Conservation (phyloP, 1,140 invertebrate genomes). For the Stegodyphus dumicola region DNA sequence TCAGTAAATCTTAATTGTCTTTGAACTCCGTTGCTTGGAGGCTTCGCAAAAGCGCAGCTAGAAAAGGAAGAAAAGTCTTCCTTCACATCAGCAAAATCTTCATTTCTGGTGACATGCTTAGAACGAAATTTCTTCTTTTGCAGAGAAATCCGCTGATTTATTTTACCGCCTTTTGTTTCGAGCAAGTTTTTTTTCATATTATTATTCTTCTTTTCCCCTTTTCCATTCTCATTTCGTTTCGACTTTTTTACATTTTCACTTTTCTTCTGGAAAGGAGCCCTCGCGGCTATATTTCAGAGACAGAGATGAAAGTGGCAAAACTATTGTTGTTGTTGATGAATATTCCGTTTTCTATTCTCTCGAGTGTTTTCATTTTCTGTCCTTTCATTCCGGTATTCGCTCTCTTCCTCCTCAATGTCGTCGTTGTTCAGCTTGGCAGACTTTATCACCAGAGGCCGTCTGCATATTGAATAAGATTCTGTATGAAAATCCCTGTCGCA, state of each 20-base stretch:
- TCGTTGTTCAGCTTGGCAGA: not conserved
- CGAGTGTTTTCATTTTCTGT: slow-evolving; percentile 36
- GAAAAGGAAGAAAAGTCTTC: no score
- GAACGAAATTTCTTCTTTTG: not conserved
- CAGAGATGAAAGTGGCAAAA: slow-evolving; percentile 32
- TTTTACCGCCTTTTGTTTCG: slow-evolving; percentile 42
- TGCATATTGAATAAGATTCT: not conserved
- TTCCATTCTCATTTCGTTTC: slow-evolving; percentile 1
- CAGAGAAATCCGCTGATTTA: slow-evolving; percentile 39
- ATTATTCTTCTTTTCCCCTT: not conserved
- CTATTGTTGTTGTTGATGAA: slow-evolving; percentile 58
- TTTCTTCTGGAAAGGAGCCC: not conserved
- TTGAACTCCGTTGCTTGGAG: no score
- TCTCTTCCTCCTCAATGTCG: not conserved
- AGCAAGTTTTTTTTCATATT: not conserved
- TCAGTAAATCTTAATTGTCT: no score
- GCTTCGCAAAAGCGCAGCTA: no score
- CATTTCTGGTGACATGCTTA: not conserved
- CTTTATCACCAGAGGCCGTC: not conserved
- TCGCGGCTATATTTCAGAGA: slow-evolving; percentile 3
- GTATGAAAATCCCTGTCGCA: no score
- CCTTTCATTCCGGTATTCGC: not conserved
- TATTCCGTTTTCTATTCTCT: slow-evolving; percentile 56
- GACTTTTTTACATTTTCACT: not conserved
- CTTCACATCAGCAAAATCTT: no score